Evolutionary conservation across 1,140 invertebrate genomes (phyloP).

Genomic region (Apis dorsata): DNA sequence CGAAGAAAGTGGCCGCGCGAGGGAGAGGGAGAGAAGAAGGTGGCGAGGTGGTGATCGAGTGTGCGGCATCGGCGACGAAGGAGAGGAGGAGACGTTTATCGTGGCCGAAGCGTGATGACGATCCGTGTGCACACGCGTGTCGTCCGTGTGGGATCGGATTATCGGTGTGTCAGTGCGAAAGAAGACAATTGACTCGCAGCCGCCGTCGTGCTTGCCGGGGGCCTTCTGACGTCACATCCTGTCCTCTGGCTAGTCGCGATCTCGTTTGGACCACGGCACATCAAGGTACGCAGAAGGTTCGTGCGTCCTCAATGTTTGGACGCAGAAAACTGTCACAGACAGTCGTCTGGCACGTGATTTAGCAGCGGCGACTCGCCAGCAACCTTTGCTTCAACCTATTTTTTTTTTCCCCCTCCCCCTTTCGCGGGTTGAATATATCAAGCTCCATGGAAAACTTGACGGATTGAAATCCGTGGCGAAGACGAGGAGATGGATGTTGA

Average conservation of each 20-base stretch:
- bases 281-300: conserved; percentile 66
- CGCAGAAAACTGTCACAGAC: conserved; percentile 38
- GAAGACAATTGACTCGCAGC: conserved; percentile 76
- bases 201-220: conserved; percentile 69
- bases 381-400: neutral
- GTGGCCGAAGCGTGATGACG: conserved; percentile 23
- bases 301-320: conserved; percentile 57
- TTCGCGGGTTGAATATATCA: too few relatives aligned
- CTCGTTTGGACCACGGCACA: conserved; percentile 68
- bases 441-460: too few relatives aligned
- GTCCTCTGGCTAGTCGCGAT: conserved; percentile 67
- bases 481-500: too few relatives aligned
- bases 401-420: too few relatives aligned
- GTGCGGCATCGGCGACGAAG: neutral
- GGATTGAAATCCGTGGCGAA: too few relatives aligned
- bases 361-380: neutral
- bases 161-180: conserved; percentile 62
- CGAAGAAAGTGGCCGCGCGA: conserved; percentile 30
- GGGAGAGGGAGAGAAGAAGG: conserved; percentile 23
- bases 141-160: conserved; percentile 47
- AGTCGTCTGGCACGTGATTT: neutral
- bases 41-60: neutral
- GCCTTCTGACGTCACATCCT: conserved; percentile 77
- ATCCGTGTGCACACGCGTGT: conserved; percentile 34
- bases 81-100: conserved; percentile 37